Percentiles rank a stretch among this genome's conserved stretches.
Conservation (phyloP, 2,113 vertebrate genomes). For the Microcebus lehilahytsara region DNA sequence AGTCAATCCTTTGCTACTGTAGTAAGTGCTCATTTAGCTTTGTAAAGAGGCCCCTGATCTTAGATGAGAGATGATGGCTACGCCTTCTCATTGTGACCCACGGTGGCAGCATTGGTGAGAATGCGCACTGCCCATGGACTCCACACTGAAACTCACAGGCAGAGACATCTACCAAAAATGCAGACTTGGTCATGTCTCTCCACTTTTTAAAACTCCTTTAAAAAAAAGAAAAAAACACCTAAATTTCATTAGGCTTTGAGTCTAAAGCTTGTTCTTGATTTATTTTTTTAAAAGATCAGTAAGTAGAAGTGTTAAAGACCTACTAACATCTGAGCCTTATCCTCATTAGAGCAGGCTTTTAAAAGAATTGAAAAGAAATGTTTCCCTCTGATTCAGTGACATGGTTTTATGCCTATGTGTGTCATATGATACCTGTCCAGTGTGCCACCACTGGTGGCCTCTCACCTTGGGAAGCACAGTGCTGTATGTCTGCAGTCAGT, state of each 20-base stretch:
- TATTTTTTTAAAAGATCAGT: neutral
- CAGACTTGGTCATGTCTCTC: neutral
- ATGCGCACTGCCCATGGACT: neutral
- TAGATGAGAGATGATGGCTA: neutral
- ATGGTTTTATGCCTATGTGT: neutral
- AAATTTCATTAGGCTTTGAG: too few species aligned
- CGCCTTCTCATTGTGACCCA: neutral
- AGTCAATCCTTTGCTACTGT: neutral
- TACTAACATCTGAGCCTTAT: neutral
- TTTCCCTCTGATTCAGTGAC: neutral
- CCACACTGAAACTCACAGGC: neutral
- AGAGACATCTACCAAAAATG: neutral
- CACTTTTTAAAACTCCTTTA: neutral
- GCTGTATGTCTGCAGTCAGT: too few species aligned
- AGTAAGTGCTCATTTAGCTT: conserved; percentile 19
- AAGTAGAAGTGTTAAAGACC: neutral
- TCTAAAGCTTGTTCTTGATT: too few species aligned
- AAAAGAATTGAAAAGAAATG: neutral
- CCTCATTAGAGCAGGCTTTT: neutral
- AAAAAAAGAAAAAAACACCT: too few species aligned
- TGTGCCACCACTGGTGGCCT: neutral
- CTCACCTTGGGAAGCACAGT: neutral
- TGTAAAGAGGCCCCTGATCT: neutral
- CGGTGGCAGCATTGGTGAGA: neutral
- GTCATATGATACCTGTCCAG: rapidly evolving